A percentile compares a stretch with the other conserved stretches of the same genome.
Conservation (phyloP, 92 coral and sea anemone genomes). For the Galaxea fascicularis region DNA sequence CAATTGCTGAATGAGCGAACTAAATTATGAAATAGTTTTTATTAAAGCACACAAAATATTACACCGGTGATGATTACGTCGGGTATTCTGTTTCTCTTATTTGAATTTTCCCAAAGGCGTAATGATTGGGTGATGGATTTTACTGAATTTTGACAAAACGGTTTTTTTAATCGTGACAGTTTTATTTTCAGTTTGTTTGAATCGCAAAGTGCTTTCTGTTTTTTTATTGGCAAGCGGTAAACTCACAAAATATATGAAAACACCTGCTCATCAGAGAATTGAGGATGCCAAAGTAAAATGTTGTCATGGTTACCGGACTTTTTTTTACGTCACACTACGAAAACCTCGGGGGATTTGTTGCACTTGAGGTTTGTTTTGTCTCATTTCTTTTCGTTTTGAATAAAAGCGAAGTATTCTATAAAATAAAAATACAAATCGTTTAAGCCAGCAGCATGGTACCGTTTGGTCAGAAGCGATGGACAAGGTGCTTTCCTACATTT, state of each 20-base stretch:
- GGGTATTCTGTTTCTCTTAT: background rate
- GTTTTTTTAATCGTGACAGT: background rate
- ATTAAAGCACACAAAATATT: slow-evolving; percentile 30
- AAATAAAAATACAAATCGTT: too few species aligned
- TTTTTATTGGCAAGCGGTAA: slow-evolving; percentile 32
- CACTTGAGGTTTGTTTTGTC: too few species aligned
- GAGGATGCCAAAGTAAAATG: background rate
- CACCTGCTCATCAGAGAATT: background rate
- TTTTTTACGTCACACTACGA: too few species aligned
- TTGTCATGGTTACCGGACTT: too few species aligned
- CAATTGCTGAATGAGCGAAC: slow-evolving; percentile 38
- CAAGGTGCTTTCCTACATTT: too few species aligned
- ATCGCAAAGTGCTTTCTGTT: background rate
- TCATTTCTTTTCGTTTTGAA: too few species aligned
- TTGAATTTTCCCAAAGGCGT: background rate
- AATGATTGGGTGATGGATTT: background rate
- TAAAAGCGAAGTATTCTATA: too few species aligned
- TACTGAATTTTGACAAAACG: background rate
- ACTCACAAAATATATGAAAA: background rate
- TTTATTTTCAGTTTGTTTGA: background rate
- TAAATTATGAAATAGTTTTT: slow-evolving; percentile 53
- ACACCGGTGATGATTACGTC: slow-evolving; percentile 13
- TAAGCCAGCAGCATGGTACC: too few species aligned
- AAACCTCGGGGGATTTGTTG: too few species aligned
- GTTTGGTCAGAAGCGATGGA: too few species aligned